Evolutionary conservation across 2,113 vertebrate genomes (phyloP).

Genomic region (Tupaia tana): DNA sequence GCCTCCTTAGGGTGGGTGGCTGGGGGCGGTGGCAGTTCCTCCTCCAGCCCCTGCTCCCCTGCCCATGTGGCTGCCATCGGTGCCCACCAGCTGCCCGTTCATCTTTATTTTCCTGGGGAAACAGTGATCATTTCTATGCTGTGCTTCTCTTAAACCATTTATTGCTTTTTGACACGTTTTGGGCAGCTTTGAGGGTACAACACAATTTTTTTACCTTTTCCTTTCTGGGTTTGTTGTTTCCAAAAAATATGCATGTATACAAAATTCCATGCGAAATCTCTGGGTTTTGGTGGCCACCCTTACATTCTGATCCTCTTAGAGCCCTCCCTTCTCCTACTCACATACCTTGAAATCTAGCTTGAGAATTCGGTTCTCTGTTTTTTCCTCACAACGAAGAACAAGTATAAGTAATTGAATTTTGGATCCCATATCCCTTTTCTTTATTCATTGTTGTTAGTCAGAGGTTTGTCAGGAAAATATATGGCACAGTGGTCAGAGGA

Average conservation of each 20-base stretch:
- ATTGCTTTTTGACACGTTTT: background rate
- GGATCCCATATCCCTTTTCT: background rate
- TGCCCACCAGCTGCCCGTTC: fast-evolving
- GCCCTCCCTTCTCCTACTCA: fast-evolving
- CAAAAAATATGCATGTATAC: background rate
- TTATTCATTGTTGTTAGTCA: background rate
- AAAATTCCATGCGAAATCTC: background rate
- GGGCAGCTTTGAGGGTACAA: background rate
- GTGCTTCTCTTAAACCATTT: background rate
- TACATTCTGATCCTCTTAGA: background rate
- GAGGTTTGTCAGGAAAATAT: background rate
- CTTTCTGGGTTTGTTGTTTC: background rate
- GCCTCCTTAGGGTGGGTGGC: background rate
- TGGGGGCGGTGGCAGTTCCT: fast-evolving
- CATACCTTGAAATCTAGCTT: background rate
- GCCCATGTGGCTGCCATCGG: background rate
- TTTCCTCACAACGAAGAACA: background rate
- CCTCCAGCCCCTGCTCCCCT: background rate
- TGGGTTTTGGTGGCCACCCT: background rate
- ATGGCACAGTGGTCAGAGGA: background rate
- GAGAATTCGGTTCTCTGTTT: background rate
- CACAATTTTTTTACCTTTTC: background rate
- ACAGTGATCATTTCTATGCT: fast-evolving
- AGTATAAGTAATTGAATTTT: background rate
- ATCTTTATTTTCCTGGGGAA: background rate